Percentiles rank a stretch among this genome's conserved stretches.
phyloP scores from a whole-genome alignment of 1,140 invertebrate species.

The Elymnias hypermnestra region DNA sequence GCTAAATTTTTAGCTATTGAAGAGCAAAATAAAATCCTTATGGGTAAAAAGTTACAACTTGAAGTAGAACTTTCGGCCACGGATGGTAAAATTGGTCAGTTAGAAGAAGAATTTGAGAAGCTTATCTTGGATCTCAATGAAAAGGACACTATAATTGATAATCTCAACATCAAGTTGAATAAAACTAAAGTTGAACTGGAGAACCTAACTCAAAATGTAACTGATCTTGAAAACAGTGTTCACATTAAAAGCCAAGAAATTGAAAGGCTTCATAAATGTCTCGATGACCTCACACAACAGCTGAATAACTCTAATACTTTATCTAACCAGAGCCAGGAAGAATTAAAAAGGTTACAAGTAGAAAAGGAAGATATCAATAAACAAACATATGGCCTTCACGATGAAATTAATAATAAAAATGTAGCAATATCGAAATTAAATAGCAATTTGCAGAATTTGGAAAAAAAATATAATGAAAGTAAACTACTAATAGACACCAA shows the following conservation, averaged over 20 bases:
- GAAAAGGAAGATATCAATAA: conserved; percentile 46
- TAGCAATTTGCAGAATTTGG: conserved; percentile 29
- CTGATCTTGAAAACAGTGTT: conserved; percentile 37
- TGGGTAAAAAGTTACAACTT: conserved; percentile 36
- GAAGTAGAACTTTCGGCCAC: conserved; percentile 45
- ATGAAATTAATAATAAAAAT: conserved; percentile 44
- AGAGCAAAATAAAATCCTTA: conserved; percentile 39
- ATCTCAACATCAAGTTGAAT: conserved; percentile 34
- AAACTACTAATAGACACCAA: conserved; percentile 36
- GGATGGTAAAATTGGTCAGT: conserved; percentile 43
- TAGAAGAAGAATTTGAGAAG: conserved; percentile 58
- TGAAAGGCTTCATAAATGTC: conserved; percentile 24
- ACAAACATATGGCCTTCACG: conserved; percentile 32
- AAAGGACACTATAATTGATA: conserved; percentile 49
- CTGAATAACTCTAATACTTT: conserved; percentile 26
- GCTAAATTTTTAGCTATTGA: conserved; percentile 30
- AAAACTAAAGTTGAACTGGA: conserved; percentile 34
- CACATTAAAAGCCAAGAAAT: conserved; percentile 48
- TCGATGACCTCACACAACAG: conserved; percentile 33
- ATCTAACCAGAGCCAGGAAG: conserved; percentile 32
- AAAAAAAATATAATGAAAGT: conserved; percentile 28
- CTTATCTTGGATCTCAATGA: conserved; percentile 45
- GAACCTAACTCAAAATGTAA: conserved; percentile 31
- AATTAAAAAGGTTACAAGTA: conserved; percentile 33
- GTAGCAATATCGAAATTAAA: conserved; percentile 38